phyloP scores from a whole-genome alignment of 1,140 invertebrate species.

The Globodera ellingtonae region DNA sequence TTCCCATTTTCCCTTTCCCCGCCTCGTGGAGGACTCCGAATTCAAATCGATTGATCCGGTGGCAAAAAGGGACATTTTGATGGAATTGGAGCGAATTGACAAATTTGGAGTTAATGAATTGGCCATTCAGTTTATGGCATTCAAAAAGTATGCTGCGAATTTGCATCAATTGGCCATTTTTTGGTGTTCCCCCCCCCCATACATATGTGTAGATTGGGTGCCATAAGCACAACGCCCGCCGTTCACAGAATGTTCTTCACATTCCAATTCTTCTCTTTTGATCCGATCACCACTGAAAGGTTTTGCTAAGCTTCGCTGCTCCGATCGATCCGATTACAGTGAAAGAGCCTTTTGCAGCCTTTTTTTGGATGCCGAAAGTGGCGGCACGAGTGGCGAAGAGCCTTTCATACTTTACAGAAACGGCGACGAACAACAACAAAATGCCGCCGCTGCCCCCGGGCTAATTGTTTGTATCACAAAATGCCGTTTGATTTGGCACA shows the following conservation, averaged over 20 bases:
- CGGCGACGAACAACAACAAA: background rate
- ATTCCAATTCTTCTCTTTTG: constrained; percentile 50
- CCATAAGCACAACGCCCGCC: constrained; percentile 8
- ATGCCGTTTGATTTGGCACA: too few relatives aligned
- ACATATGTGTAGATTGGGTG: constrained; percentile 29
- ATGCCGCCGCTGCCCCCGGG: background rate
- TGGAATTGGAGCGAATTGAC: constrained; percentile 27
- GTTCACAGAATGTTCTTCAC: constrained; percentile 41
- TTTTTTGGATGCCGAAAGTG: constrained; percentile 1
- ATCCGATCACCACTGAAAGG: constrained; percentile 47
- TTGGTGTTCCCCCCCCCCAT: background rate
- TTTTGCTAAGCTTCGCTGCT: constrained; percentile 5
- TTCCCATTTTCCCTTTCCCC: constrained; percentile 1
- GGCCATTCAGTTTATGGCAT: constrained; percentile 44
- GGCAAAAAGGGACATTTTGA: constrained; percentile 5
- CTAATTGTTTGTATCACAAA: constrained; percentile 3
- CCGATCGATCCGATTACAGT: constrained; percentile 4
- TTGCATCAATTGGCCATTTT: constrained; percentile 19
- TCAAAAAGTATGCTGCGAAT: constrained; percentile 32
- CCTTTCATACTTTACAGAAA: background rate
- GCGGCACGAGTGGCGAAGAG: constrained; percentile 15
- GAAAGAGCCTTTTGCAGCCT: constrained; percentile 12
- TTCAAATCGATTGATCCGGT: background rate
- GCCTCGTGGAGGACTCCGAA: background rate
- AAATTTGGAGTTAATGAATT: constrained; percentile 39